These are phyloP conservation scores for Orthosia gracilis DNA, from an alignment of 2,888 invertebrate species.

Conservation along the genomic window DNA sequence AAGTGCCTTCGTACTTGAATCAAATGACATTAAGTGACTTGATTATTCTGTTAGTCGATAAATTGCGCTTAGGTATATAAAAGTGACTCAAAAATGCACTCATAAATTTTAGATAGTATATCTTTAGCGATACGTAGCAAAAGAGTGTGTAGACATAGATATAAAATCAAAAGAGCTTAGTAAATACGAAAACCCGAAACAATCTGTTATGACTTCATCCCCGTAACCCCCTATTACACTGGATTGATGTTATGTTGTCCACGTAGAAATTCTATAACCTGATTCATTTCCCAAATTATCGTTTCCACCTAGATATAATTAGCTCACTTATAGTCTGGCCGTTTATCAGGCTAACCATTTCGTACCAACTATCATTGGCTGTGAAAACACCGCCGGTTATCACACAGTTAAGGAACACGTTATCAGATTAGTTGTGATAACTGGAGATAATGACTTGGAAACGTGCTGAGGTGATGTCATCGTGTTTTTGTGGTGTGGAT, in stretches of 20 bases:
- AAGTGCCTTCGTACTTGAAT: neutral
- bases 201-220: too few relatives aligned
- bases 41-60: neutral
- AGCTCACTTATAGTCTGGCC: conserved; percentile 19
- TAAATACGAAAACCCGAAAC: neutral
- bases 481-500: conserved; percentile 26
- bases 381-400: conserved; percentile 61
- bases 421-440: conserved; percentile 66
- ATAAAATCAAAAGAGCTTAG: neutral
- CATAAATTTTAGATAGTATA: neutral
- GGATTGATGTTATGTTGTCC: too few relatives aligned
- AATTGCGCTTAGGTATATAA: neutral
- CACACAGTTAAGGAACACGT: conserved; percentile 50
- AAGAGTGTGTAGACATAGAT: too few relatives aligned
- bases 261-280: neutral
- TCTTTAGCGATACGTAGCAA: too few relatives aligned
- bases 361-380: conserved; percentile 28
- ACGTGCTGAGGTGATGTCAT: conserved; percentile 63
- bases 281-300: conserved; percentile 6
- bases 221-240: too few relatives aligned
- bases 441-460: conserved; percentile 58
- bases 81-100: neutral
- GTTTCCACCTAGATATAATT: conserved; percentile 6
- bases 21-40: conserved; percentile 10
- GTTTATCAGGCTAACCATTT: conserved; percentile 50